Base-by-base conservation (phyloP, 2,113 vertebrate species). In the Muntiacus reevesi region DNA sequence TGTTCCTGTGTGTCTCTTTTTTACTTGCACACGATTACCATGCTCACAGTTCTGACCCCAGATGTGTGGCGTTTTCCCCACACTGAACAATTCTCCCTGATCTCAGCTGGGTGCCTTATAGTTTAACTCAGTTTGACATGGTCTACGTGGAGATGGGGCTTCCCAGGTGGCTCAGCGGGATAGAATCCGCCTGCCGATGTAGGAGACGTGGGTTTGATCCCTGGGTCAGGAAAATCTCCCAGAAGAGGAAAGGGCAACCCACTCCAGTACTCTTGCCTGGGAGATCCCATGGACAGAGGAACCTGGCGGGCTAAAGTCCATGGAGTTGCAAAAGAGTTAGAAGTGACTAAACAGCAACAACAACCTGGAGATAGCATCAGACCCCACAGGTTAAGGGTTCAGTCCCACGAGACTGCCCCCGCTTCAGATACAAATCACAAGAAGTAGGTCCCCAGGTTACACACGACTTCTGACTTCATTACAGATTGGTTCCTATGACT, bases 321-420 rank as follows among this genome's bases (percentile, higher is more conserved):
- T 3, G 23, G 71, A 23, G 71, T 43, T 27, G 11, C 40, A 40
- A 23, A 21, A 76, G 40, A 76, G 23, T 40, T 76, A 40, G 12
- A 43, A 1, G 2, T 0, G 3, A 27, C 12, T 15, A 27, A 27
- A 25, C 21, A 43, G 13, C n/a, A 36, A 5, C 33, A n/a, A 1
- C 17, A 11, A 2, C 36, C 10, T 12, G 36, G 10, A 74, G 36
- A 40, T 6, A 1, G 21, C 19, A 25, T 57, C 62, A 27, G 81
- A 92, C n/a, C 14, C 62, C 30, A 74, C 15, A 85, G 62, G 19
- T 71, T 55, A 57, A 45, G 81, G 50, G 4, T 33, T 59, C 12
- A 28, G 23, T 47, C 40, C 40, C 52, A 47, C 10, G 74, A 28
- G 30, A 57, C 91, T 59, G 52, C 62, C 30, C 50, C 62, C 23